phyloP scores from a whole-genome alignment of 2,797 vertebrate genomes.

The Delichon dasypus region DNA sequence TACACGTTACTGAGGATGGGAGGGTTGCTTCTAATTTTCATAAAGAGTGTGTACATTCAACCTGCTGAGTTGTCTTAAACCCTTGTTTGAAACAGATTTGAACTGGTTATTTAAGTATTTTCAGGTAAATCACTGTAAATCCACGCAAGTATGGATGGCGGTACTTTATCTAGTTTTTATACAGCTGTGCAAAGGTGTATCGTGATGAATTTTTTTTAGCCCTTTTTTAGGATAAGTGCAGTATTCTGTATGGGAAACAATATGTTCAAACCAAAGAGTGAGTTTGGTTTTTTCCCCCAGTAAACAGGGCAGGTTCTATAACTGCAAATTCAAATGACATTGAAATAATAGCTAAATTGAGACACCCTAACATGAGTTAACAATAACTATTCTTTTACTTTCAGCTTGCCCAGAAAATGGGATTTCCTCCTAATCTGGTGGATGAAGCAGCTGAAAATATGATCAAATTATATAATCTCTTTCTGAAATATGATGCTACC shows the following conservation, averaged over 20 bases:
- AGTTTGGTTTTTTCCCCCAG: accelerated
- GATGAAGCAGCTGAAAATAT: conserved; percentile 94
- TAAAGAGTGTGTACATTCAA: neutral
- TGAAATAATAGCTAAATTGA: neutral
- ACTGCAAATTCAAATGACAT: neutral
- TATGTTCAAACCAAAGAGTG: neutral
- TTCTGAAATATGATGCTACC: conserved; percentile 95
- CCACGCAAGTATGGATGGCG: neutral
- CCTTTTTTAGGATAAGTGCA: neutral
- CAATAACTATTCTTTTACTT: conserved; percentile 33
- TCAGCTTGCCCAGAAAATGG: conserved; percentile 95
- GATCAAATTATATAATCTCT: conserved; percentile 93
- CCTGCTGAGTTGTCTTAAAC: neutral
- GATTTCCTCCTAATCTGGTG: conserved; percentile 87
- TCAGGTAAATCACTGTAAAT: neutral
- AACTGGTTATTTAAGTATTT: neutral
- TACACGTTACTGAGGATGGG: neutral
- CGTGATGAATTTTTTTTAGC: neutral
- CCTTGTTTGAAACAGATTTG: neutral
- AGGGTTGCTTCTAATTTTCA: neutral
- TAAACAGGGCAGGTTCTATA: neutral
- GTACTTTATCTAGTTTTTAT: neutral
- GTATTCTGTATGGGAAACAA: neutral
- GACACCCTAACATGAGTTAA: neutral
- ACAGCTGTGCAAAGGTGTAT: neutral